Evolutionary conservation across 2,797 vertebrate species (phyloP).

Genomic region (Crax fasciolata): DNA sequence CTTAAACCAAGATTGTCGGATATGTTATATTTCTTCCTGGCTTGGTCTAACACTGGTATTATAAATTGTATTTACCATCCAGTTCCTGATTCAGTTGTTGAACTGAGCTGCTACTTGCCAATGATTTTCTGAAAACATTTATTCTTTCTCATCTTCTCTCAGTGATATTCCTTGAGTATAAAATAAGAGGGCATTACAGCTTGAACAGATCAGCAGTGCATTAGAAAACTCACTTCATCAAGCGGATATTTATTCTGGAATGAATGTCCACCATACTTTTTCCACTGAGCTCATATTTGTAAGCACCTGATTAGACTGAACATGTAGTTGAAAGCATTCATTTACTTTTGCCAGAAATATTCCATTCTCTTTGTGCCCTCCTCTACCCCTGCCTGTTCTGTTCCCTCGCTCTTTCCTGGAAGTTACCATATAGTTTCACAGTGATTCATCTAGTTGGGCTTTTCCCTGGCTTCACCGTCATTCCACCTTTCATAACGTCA

Average conservation of each 20-base stretch:
- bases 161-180: neutral
- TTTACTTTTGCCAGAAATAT: neutral
- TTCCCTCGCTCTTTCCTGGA: neutral
- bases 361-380: neutral
- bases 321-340: neutral
- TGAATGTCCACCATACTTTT: neutral
- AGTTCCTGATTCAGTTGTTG: neutral
- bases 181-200: neutral
- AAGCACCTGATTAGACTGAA: neutral
- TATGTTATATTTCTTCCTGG: neutral
- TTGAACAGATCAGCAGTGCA: neutral
- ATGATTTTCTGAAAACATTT: neutral
- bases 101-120: neutral
- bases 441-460: neutral
- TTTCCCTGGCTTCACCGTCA: neutral
- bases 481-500: neutral
- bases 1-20: neutral
- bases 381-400: rapidly evolving
- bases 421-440: neutral
- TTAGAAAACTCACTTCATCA: neutral
- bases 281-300: neutral
- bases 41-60: neutral
- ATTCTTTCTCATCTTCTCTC: neutral
- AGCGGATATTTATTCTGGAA: neutral
- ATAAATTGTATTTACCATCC: neutral